Percentiles rank a stretch among this genome's conserved stretches.
Conservation (phyloP, 2,888 invertebrate genomes). For the Ariolimax columbianus region DNA sequence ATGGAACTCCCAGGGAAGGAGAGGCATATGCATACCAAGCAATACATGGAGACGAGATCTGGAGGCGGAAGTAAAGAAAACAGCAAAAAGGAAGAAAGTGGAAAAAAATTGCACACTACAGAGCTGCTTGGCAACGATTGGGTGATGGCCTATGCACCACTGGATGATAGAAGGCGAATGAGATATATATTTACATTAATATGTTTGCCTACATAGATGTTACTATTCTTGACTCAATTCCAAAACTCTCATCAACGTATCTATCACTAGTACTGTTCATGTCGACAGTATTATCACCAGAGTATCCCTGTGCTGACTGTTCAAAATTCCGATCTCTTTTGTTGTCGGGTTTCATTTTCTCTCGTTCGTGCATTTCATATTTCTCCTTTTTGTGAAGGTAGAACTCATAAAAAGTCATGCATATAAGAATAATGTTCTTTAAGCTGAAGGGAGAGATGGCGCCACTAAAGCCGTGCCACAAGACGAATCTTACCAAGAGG, state of each 20-base stretch:
- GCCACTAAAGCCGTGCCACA: slow-evolving; percentile 80
- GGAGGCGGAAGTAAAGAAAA: no score
- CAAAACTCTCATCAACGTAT: background rate
- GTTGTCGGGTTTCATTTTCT: background rate
- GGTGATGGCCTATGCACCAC: no score
- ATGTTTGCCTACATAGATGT: background rate
- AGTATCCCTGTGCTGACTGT: background rate
- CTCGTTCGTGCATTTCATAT: slow-evolving; percentile 1
- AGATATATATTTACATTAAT: background rate
- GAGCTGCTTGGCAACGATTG: no score
- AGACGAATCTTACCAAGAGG: slow-evolving; percentile 80
- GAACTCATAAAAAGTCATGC: slow-evolving; percentile 77
- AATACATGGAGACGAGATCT: no score
- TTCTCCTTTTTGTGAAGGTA: slow-evolving; percentile 58
- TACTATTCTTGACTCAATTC: slow-evolving; percentile 16
- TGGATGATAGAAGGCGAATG: background rate
- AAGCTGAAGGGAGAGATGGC: slow-evolving; percentile 82
- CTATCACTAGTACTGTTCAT: background rate
- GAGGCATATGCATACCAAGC: no score
- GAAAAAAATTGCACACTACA: no score
- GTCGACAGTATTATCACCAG: background rate
- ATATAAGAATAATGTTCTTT: slow-evolving; percentile 82
- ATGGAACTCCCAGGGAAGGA: no score
- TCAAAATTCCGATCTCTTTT: background rate
- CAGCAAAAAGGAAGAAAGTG: no score